Percentiles rank a stretch among this genome's conserved stretches.
phyloP scores from a whole-genome alignment of 2,797 vertebrate species.

The Sebastes ruberrimus region DNA sequence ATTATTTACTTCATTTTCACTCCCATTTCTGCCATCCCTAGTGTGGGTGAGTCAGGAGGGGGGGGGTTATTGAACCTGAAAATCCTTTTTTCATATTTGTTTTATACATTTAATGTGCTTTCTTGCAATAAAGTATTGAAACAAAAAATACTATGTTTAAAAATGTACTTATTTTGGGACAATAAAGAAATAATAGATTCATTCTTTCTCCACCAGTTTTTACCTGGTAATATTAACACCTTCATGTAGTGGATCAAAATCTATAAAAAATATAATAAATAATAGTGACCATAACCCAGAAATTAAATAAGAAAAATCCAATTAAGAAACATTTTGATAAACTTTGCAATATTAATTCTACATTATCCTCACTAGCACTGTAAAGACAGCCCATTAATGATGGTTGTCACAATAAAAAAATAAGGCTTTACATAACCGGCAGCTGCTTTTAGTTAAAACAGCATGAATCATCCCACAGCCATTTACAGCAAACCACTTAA shows the following conservation, averaged over 20 bases:
- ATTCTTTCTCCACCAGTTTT: neutral
- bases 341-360: neutral
- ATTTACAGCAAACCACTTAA: neutral
- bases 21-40: too few relatives aligned
- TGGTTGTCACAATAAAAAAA: neutral
- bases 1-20: too few relatives aligned
- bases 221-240: neutral
- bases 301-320: neutral
- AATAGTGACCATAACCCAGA: neutral
- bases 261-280: neutral
- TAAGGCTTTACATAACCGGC: neutral
- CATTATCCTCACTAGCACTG: neutral
- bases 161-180: neutral
- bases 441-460: neutral
- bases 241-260: neutral
- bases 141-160: neutral
- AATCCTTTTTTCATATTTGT: too few relatives aligned
- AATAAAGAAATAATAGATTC: neutral
- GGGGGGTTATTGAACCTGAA: too few relatives aligned
- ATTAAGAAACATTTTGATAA: accelerated
- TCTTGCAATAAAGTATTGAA: too few relatives aligned
- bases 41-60: too few relatives aligned
- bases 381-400: neutral
- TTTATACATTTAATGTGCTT: too few relatives aligned
- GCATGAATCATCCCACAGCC: neutral